A percentile compares a stretch with the other conserved stretches of the same genome.
phyloP scores from a whole-genome alignment of 2,113 vertebrate genomes.

The Mionectes macconnelli region DNA sequence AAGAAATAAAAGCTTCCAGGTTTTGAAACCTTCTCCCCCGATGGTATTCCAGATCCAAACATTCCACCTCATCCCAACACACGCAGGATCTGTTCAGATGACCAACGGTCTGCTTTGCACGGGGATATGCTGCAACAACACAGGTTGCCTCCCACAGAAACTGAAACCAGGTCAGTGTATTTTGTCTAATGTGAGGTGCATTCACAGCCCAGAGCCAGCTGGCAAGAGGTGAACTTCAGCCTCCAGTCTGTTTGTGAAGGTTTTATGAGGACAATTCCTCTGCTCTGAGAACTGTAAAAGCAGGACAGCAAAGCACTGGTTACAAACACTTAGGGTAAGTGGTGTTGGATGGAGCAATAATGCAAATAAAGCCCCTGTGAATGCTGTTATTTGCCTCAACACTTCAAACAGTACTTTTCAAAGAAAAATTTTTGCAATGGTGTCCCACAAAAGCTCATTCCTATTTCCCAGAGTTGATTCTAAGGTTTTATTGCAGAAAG shows the following conservation, averaged over 20 bases:
- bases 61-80: background rate
- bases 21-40: background rate
- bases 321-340: background rate
- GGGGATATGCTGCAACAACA: rapidly evolving
- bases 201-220: background rate
- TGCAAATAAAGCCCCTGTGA: background rate
- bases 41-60: background rate
- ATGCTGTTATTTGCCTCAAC: background rate
- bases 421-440: background rate
- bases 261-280: background rate
- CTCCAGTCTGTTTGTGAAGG: background rate
- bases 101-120: rapidly evolving
- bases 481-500: background rate
- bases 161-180: background rate
- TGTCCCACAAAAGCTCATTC: background rate
- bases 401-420: background rate
- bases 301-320: background rate
- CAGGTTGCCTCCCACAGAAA: background rate
- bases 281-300: background rate
- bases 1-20: background rate
- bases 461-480: background rate
- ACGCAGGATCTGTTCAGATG: background rate
- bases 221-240: background rate
- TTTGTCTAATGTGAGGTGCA: rapidly evolving
- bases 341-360: background rate